Conservation (phyloP, 2,797 vertebrate species). For the Amblyraja radiata region DNA sequence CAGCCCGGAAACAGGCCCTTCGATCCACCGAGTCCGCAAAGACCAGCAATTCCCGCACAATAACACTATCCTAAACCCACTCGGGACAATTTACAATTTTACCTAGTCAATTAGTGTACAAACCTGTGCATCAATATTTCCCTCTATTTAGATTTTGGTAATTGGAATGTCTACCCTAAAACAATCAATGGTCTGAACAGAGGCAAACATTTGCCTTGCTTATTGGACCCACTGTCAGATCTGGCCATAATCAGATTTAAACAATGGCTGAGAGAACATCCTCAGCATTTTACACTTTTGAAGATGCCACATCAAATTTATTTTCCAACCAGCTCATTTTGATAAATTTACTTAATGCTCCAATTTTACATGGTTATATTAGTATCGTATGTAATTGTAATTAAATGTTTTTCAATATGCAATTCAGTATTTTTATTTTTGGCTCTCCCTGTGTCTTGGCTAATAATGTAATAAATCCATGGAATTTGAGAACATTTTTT, state of each 20-base stretch:
- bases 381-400: background rate
- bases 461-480: background rate
- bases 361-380: background rate
- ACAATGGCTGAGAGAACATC: background rate
- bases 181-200: background rate
- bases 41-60: no score
- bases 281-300: background rate
- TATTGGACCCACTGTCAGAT: background rate
- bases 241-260: background rate
- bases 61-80: no score
- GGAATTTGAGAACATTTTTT: background rate
- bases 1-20: no score
- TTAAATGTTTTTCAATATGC: background rate
- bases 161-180: background rate
- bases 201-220: background rate
- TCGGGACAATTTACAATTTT: no score
- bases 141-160: background rate
- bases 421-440: background rate
- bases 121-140: background rate
- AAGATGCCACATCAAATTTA: background rate
- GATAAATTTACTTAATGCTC: background rate
- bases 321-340: background rate
- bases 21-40: no score
- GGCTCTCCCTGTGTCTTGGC: background rate
- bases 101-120: no score